Evolutionary conservation across 2,797 vertebrate species (phyloP).

Genomic region (Hyperoplus lanceolatus): DNA sequence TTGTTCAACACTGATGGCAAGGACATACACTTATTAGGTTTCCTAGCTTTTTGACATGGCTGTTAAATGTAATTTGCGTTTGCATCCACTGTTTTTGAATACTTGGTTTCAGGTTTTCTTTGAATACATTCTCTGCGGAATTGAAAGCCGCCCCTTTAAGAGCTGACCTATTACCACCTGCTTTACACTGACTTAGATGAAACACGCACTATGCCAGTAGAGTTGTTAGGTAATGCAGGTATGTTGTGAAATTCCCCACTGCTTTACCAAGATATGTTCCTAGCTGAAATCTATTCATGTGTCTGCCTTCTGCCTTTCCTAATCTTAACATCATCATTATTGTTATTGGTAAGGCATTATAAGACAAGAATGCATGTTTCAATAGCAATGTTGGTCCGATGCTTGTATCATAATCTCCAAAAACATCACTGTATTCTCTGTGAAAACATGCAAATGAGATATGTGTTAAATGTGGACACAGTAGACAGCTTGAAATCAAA

Average conservation of each 20-base stretch:
- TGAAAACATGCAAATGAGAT: slow-evolving; percentile 36
- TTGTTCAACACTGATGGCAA: not conserved
- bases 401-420: slow-evolving; percentile 28
- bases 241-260: not conserved
- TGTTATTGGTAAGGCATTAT: not conserved
- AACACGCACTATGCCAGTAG: not conserved
- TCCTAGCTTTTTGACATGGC: not conserved
- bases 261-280: not conserved
- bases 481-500: slow-evolving; percentile 7
- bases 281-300: not conserved
- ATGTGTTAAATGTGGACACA: slow-evolving; percentile 32
- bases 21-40: not conserved
- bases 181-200: too few species aligned
- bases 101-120: not conserved
- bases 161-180: not conserved
- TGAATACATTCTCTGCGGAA: not conserved
- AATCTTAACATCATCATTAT: not conserved
- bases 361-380: not conserved
- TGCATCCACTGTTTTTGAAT: not conserved
- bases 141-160: not conserved
- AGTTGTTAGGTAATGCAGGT: not conserved
- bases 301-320: not conserved
- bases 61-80: not conserved
- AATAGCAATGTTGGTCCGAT: not conserved
- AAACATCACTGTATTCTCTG: slow-evolving; percentile 3